Evolutionary conservation across 92 coral and sea anemone species (phyloP).

Genomic region (Palythoa caribaeorum): DNA sequence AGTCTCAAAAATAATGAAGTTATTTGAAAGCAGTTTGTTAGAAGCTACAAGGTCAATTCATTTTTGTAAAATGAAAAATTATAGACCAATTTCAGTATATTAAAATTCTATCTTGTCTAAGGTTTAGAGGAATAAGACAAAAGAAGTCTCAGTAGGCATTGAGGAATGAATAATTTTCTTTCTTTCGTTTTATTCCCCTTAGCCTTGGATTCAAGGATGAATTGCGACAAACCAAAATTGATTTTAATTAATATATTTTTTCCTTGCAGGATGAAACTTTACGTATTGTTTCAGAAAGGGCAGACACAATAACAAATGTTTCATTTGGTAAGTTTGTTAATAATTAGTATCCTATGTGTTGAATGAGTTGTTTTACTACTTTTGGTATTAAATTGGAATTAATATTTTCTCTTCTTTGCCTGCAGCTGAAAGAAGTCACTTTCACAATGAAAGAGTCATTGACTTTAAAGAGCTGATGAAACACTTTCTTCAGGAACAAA

Average conservation of each 20-base stretch:
- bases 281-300: constrained; percentile 78
- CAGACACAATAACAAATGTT: constrained; percentile 94
- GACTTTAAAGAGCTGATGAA: constrained; percentile 97
- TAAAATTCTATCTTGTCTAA: too few relatives aligned
- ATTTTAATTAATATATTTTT: not conserved
- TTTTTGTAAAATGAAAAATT: not conserved
- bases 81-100: too few relatives aligned
- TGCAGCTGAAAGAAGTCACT: constrained; percentile 95
- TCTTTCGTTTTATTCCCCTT: too few relatives aligned
- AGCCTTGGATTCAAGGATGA: too few relatives aligned
- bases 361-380: not conserved
- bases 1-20: not conserved
- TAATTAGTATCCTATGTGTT: not conserved
- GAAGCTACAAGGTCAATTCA: not conserved
- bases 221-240: not conserved
- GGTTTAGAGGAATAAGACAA: too few relatives aligned
- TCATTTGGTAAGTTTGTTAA: constrained; percentile 81
- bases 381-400: too few relatives aligned
- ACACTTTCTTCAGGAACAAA: constrained; percentile 89
- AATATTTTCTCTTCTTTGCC: not conserved
- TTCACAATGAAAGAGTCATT: constrained; percentile 81
- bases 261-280: constrained; percentile 72
- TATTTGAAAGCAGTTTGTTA: not conserved
- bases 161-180: too few relatives aligned
- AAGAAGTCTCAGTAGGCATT: too few relatives aligned